phyloP scores from a whole-genome alignment of 2,888 invertebrate genomes.

The Tetheella fluctuosa region DNA sequence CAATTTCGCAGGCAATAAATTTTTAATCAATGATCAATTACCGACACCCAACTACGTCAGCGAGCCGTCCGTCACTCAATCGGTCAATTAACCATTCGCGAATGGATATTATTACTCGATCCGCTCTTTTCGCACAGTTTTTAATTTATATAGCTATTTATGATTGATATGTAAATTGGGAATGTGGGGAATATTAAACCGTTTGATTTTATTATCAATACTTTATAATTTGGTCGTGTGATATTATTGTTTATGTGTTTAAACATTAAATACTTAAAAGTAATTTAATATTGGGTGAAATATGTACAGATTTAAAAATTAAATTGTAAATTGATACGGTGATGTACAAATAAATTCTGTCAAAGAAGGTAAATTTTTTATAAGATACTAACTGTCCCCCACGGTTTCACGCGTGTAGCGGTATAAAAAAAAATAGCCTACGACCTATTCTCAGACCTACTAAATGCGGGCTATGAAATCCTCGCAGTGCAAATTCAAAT shows the following conservation, averaged over 20 bases:
- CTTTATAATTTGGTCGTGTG: background rate
- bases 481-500: too few relatives aligned
- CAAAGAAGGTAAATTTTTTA: too few relatives aligned
- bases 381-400: too few relatives aligned
- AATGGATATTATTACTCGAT: slow-evolving; percentile 33
- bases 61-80: slow-evolving; percentile 23
- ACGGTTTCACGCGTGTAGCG: too few relatives aligned
- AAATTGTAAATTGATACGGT: too few relatives aligned
- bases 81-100: slow-evolving; percentile 34
- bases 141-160: slow-evolving; percentile 2
- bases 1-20: slow-evolving; percentile 40
- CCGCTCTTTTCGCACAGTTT: slow-evolving; percentile 3
- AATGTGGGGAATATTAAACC: background rate
- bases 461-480: too few relatives aligned
- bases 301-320: too few relatives aligned
- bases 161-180: background rate
- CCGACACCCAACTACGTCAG: slow-evolving; percentile 25
- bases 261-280: too few relatives aligned
- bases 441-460: too few relatives aligned
- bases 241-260: background rate
- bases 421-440: too few relatives aligned
- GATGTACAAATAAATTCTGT: too few relatives aligned
- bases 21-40: slow-evolving; percentile 38
- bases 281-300: too few relatives aligned
- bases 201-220: background rate